These are phyloP conservation scores for Erpetoichthys calabaricus DNA, from an alignment of 2,797 vertebrate genomes.

Conservation along the genomic window DNA sequence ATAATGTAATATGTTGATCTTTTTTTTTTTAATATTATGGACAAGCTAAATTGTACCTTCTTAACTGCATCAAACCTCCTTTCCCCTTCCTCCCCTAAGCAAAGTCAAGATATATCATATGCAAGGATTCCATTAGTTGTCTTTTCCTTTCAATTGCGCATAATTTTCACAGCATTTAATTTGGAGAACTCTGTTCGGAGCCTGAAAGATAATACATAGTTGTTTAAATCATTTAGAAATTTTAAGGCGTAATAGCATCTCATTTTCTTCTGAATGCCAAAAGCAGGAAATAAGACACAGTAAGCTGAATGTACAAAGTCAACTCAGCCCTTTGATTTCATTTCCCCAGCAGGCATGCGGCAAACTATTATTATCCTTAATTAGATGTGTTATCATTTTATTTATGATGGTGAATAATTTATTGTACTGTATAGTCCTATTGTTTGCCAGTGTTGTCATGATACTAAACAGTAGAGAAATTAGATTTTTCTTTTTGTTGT, in stretches of 20 bases:
- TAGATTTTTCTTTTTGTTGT: too few relatives aligned
- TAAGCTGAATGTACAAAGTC: slow-evolving; percentile 12
- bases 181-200: slow-evolving; percentile 11
- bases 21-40: too few relatives aligned
- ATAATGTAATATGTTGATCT: too few relatives aligned
- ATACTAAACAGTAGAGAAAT: too few relatives aligned
- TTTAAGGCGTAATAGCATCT: slow-evolving; percentile 39
- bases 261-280: slow-evolving; percentile 36
- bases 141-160: slow-evolving; percentile 28
- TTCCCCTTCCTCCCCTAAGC: too few relatives aligned
- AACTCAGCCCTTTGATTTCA: slow-evolving; percentile 32
- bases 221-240: slow-evolving; percentile 16
- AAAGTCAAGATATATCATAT: too few relatives aligned
- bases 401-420: slow-evolving; percentile 41
- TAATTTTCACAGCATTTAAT: slow-evolving; percentile 41
- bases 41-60: too few relatives aligned
- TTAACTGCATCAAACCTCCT: too few relatives aligned
- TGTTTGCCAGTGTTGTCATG: slow-evolving; percentile 15
- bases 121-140: background rate
- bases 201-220: slow-evolving; percentile 10
- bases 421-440: slow-evolving; percentile 24
- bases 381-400: slow-evolving; percentile 51
- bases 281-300: slow-evolving; percentile 31
- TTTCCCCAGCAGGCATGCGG: slow-evolving; percentile 36
- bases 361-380: slow-evolving; percentile 46